Evolutionary conservation across 2,113 vertebrate species (phyloP).

Genomic region (Calidris pygmaea): DNA sequence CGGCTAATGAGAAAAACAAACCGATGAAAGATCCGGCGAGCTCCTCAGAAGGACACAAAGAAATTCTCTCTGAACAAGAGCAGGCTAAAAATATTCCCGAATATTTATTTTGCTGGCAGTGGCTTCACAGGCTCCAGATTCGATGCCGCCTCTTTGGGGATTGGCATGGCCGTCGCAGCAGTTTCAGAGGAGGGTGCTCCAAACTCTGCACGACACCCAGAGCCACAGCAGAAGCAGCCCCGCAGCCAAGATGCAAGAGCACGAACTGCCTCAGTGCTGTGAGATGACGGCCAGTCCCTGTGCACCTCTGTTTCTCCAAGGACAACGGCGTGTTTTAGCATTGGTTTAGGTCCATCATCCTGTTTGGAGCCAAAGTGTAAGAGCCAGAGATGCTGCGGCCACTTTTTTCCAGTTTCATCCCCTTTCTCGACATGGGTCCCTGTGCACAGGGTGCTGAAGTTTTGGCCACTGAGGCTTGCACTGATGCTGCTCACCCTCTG

Average conservation of each 20-base stretch:
- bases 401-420: neutral
- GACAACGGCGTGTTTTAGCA: neutral
- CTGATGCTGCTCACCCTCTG: neutral
- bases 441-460: rapidly evolving
- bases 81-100: slow-evolving; percentile 64
- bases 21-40: slow-evolving; percentile 67
- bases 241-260: neutral
- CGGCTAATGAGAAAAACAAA: slow-evolving; percentile 74
- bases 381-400: neutral
- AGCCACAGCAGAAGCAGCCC: neutral
- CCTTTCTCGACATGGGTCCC: rapidly evolving
- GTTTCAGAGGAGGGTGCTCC: slow-evolving; percentile 10
- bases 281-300: neutral
- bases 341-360: neutral
- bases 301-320: neutral
- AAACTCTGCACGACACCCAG: neutral
- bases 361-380: neutral
- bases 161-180: neutral
- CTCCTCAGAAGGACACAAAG: slow-evolving; percentile 70
- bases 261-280: rapidly evolving
- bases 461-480: neutral
- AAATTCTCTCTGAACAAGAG: slow-evolving; percentile 65
- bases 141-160: neutral
- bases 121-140: slow-evolving; percentile 51
- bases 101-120: slow-evolving; percentile 62